Percentiles rank a stretch among this genome's conserved stretches.
These are phyloP conservation scores for Mythimna loreyi DNA, from an alignment of 2,888 invertebrate genomes.

Conservation along the genomic window DNA sequence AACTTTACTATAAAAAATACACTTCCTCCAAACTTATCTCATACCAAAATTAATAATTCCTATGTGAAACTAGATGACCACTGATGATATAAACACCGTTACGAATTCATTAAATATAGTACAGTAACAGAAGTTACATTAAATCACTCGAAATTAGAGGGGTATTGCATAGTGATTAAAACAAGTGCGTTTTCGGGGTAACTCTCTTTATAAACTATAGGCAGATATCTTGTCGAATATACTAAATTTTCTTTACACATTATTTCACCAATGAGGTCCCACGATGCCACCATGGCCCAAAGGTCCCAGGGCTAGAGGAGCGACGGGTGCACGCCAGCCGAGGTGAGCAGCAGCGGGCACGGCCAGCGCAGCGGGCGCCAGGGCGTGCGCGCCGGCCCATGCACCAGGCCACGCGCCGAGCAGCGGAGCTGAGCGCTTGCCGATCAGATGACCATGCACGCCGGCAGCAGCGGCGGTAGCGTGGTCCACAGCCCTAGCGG, in stretches of 20 bases:
- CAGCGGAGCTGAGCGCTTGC: slow-evolving; percentile 82
- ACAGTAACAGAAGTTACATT: neutral
- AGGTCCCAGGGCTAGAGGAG: slow-evolving; percentile 71
- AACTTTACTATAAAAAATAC: neutral
- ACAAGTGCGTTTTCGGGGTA: slow-evolving; percentile 71
- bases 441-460: slow-evolving; percentile 76
- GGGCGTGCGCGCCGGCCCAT: slow-evolving; percentile 63
- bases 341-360: slow-evolving; percentile 70
- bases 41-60: neutral
- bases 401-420: slow-evolving; percentile 58
- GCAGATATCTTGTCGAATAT: slow-evolving; percentile 65
- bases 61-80: neutral
- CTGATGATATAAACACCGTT: neutral
- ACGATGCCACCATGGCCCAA: slow-evolving; percentile 63
- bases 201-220: slow-evolving; percentile 86
- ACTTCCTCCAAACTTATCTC: neutral
- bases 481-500: slow-evolving; percentile 80
- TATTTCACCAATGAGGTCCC: slow-evolving; percentile 77
- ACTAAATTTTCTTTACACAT: slow-evolving; percentile 65
- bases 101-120: neutral
- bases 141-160: neutral
- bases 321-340: slow-evolving; percentile 62
- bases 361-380: slow-evolving; percentile 70
- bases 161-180: slow-evolving; percentile 19
- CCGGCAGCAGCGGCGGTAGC: slow-evolving; percentile 71